Evolutionary conservation across 2,113 vertebrate species (phyloP).

Genomic region (Xiphias gladius): DNA sequence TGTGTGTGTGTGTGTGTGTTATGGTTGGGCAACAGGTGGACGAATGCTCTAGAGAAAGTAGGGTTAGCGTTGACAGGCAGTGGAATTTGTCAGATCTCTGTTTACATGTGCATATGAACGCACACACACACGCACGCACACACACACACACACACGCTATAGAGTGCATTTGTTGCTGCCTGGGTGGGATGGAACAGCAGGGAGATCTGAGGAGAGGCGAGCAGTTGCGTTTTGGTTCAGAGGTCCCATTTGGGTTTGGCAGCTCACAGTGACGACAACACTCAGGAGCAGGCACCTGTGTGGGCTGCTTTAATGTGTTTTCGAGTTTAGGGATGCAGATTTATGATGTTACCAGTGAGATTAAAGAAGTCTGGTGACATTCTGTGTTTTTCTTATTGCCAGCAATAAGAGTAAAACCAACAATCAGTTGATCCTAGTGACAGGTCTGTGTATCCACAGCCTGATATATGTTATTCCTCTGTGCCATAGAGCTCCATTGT

Average conservation of each 20-base stretch:
- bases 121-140: constrained; percentile 49
- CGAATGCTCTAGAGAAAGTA: constrained; percentile 63
- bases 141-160: constrained; percentile 47
- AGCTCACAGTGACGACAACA: constrained; percentile 63
- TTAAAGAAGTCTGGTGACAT: neutral
- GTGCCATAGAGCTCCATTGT: neutral
- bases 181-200: constrained; percentile 81
- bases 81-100: constrained; percentile 75
- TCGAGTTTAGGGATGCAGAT: neutral
- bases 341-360: neutral
- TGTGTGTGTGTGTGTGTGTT: constrained; percentile 20
- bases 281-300: constrained; percentile 55
- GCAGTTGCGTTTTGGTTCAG: constrained; percentile 78
- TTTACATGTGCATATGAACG: constrained; percentile 68
- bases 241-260: constrained; percentile 70
- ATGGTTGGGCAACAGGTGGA: constrained; percentile 73
- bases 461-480: neutral
- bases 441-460: neutral
- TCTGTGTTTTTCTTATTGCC: neutral
- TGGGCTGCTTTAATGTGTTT: constrained; percentile 30
- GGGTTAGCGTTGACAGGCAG: constrained; percentile 60
- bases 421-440: neutral
- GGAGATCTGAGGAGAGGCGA: constrained; percentile 72
- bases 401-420: neutral
- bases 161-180: constrained; percentile 72